Base-by-base conservation (phyloP, 2,113 vertebrate species). In the Cololabis saira region DNA sequence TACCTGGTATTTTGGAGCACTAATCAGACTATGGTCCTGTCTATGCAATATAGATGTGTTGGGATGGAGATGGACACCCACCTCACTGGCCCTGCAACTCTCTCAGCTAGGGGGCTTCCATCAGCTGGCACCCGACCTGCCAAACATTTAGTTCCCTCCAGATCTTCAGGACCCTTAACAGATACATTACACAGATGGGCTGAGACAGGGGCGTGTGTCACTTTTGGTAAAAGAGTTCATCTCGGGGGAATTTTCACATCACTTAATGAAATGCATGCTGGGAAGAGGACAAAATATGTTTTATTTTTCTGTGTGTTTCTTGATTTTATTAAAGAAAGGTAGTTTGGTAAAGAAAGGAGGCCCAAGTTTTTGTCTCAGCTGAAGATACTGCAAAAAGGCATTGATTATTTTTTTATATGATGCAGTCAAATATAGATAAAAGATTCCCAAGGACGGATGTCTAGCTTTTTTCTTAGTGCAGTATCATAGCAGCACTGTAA, bases 351-450 rank as follows among this genome's bases (percentile, higher is more conserved):
- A 61, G 56, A 52, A 64, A 11, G 44, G 49, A 14, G 56, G 53
- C 47, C 1, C 4, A 16, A 51, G 14, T 56, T 76, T 51, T 19
- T 33, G 43, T 55, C 61, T 68, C 61, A 61, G 62, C 57, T 61
- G 72, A 60, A 86, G 53, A 74, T 21, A 45, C 54, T 69, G 61
- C 50, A 77, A 65, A 52, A 61, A 87, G 81, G 80, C 72, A 79
- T 10, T 71, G 77, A 78, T 82, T 79, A 76, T 83, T 87, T 80
- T 83, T 9, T 37, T 73, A 67, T 67, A 84, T 74, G 71, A 87
- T 74, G 68, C 80, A 88, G 80, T 89, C 87, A 90, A 89, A 91
- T 89, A 87, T 87, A 87, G 86, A 90, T 86, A 75, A 85, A 85
- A 88, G 77, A 54, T 63, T 70, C 57, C 76, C 49, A 75, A 71